Evolutionary conservation across 2,113 vertebrate species (phyloP).

Genomic region (Amblyornis subalaris): DNA sequence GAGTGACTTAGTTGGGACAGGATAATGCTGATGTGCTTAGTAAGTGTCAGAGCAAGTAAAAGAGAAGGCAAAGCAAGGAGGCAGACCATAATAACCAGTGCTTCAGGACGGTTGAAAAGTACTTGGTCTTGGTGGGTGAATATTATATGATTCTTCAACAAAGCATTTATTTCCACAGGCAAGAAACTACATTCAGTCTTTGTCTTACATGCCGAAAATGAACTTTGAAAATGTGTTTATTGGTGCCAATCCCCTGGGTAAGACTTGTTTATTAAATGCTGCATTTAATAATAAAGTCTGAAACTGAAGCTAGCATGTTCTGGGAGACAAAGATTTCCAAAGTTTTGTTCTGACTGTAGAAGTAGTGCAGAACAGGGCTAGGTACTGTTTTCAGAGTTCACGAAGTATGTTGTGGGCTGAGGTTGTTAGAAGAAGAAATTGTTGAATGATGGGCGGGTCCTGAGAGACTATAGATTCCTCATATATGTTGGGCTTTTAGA

Average conservation of each 20-base stretch:
- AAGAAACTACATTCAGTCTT: slow-evolving; percentile 95
- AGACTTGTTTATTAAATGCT: background rate
- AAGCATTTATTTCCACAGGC: slow-evolving; percentile 78
- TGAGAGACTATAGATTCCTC: background rate
- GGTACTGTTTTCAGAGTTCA: background rate
- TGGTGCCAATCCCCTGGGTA: slow-evolving; percentile 95
- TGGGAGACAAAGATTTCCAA: background rate
- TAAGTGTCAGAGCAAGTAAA: background rate
- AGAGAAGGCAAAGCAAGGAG: background rate
- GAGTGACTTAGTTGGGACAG: background rate
- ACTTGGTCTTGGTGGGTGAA: background rate
- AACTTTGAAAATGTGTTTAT: slow-evolving; percentile 97
- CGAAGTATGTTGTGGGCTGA: background rate
- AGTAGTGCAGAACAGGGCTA: background rate
- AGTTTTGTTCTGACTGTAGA: background rate
- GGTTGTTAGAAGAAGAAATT: background rate
- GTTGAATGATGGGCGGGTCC: background rate
- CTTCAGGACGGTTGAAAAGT: background rate
- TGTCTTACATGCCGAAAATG: slow-evolving; percentile 95
- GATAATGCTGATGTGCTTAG: background rate
- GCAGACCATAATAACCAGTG: background rate
- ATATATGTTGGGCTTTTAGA: rapidly evolving
- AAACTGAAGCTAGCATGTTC: background rate
- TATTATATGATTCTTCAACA: background rate
- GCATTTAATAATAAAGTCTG: no score